Evolutionary conservation across 2,888 invertebrate species (phyloP).

Genomic region (Sarcophaga variegata): DNA sequence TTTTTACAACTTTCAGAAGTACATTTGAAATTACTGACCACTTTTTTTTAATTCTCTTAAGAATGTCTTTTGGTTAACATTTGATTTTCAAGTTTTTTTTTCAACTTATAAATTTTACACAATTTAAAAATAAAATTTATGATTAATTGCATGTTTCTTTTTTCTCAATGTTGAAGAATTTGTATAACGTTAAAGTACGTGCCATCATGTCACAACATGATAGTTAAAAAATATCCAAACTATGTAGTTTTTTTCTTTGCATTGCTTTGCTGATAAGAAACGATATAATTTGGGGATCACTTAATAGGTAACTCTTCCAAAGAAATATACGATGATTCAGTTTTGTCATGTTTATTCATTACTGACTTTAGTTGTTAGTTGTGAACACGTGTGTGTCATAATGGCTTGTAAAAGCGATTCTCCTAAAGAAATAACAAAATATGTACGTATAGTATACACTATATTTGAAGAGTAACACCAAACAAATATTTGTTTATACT

Average conservation of each 20-base stretch:
- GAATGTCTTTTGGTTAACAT: no score
- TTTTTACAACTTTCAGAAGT: no score
- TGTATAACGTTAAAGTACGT: constrained; percentile 8
- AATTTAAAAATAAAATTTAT: not conserved
- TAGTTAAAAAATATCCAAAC: not conserved
- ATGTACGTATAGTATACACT: no score
- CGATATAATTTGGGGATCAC: not conserved
- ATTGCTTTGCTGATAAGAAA: not conserved
- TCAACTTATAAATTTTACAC: not conserved
- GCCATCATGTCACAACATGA: not conserved
- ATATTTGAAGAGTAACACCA: not conserved
- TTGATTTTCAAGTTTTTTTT: no score
- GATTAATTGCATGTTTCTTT: constrained; percentile 2
- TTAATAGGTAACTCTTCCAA: not conserved
- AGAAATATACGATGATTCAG: constrained; percentile 10
- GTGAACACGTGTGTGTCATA: constrained; percentile 21
- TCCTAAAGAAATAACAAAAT: not conserved
- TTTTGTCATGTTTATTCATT: not conserved
- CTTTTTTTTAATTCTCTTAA: no score
- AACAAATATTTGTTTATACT: not conserved
- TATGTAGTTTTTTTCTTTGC: not conserved
- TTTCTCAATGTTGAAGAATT: not conserved
- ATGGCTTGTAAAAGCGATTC: not conserved
- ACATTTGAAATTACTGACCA: no score
- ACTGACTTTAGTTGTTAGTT: not conserved